A percentile compares a stretch with the other conserved stretches of the same genome.
These are phyloP conservation scores for Thomomys bottae DNA, from an alignment of 2,113 vertebrate genomes.

Conservation along the genomic window DNA sequence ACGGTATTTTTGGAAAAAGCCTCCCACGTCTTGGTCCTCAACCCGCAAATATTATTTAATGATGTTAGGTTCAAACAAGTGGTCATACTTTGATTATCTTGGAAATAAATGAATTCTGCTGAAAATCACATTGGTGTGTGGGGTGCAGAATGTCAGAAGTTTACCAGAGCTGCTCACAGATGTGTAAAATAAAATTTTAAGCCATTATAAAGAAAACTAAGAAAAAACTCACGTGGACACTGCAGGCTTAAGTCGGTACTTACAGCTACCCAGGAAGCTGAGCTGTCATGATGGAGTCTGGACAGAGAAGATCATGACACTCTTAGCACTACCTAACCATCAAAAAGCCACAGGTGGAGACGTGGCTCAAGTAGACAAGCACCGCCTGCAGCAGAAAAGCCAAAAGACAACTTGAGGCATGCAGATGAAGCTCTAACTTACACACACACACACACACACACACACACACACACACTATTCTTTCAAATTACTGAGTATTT, in stretches of 20 bases:
- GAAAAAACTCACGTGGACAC: background rate
- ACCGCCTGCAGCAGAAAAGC: too few species aligned
- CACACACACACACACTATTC: background rate
- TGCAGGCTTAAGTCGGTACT: too few species aligned
- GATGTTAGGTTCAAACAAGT: background rate
- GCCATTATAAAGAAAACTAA: conserved; percentile 12
- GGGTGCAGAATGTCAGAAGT: conserved; percentile 13
- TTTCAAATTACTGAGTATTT: conserved; percentile 25
- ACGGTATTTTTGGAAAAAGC: background rate
- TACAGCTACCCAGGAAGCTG: too few species aligned
- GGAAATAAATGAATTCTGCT: background rate
- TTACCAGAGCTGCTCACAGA: background rate
- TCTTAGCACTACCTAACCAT: too few species aligned
- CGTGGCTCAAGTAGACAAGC: too few species aligned
- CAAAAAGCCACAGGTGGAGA: too few species aligned
- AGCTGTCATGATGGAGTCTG: too few species aligned
- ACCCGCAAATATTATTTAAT: background rate
- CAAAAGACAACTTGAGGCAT: too few species aligned
- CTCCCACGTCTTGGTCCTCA: background rate
- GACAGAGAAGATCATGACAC: too few species aligned
- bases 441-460: too few species aligned
- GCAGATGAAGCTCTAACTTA: too few species aligned
- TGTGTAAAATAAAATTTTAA: conserved; percentile 13
- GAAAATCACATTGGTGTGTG: background rate
- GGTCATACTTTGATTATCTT: background rate